Percentiles rank a stretch among this genome's conserved stretches.
Evolutionary conservation across 2,888 invertebrate species (phyloP).

Genomic region (Metalampra italica): DNA sequence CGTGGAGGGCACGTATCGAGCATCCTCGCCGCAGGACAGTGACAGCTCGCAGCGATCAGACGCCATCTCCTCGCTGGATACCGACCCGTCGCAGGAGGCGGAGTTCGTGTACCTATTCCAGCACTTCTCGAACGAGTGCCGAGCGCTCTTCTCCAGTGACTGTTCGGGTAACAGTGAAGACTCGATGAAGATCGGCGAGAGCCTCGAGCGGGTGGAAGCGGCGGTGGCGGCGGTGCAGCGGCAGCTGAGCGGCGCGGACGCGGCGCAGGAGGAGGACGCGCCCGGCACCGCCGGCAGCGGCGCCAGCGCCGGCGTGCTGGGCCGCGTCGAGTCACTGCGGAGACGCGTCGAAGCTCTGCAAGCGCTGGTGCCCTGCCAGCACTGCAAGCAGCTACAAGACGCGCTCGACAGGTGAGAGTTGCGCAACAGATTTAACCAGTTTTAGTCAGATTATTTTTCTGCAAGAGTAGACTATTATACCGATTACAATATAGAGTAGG

Average conservation of each 20-base stretch:
- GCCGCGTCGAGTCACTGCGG: slow-evolving; percentile 64
- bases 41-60: slow-evolving; percentile 39
- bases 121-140: slow-evolving; percentile 81
- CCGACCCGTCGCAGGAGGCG: slow-evolving; percentile 79
- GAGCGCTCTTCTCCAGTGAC: slow-evolving; percentile 77
- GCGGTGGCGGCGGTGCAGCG: slow-evolving; percentile 63
- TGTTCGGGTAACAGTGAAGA: slow-evolving; percentile 77
- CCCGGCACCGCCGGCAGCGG: slow-evolving; percentile 7
- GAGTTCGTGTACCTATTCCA: slow-evolving; percentile 84
- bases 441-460: neutral
- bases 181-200: slow-evolving; percentile 76
- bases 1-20: slow-evolving; percentile 78
- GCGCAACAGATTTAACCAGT: neutral
- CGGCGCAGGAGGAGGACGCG: slow-evolving; percentile 8
- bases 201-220: slow-evolving; percentile 71
- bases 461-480: no score
- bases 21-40: slow-evolving; percentile 37
- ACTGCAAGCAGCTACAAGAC: slow-evolving; percentile 74
- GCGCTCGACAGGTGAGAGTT: slow-evolving; percentile 66
- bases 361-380: slow-evolving; percentile 70
- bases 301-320: slow-evolving; percentile 29
- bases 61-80: slow-evolving; percentile 68
- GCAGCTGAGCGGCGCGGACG: slow-evolving; percentile 37
- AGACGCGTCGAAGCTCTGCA: slow-evolving; percentile 70
- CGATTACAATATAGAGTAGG: no score